Conservation (phyloP, 92 coral and sea anemone species). For the Porites cylindrica region DNA sequence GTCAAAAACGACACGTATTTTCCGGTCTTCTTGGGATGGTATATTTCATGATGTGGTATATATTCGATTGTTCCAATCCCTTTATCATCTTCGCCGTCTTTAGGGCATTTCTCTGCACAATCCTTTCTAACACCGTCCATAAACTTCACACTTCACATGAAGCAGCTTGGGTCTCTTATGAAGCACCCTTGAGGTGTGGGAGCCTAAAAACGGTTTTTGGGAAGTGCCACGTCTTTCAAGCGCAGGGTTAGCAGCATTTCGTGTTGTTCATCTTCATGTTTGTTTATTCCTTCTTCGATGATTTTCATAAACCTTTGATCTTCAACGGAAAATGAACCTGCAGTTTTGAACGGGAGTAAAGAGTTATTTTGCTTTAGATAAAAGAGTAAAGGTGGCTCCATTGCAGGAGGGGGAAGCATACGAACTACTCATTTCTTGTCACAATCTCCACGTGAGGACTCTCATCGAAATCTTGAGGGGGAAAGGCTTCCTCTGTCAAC, state of each 20-base stretch:
- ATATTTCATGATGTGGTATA: constrained; percentile 52
- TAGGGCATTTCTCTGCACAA: constrained; percentile 49
- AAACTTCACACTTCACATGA: constrained; percentile 56
- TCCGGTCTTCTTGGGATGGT: constrained; percentile 50
- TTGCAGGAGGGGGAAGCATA: not conserved
- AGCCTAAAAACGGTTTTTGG: constrained; percentile 54
- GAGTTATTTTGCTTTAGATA: too few species aligned
- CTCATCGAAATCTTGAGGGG: too few species aligned
- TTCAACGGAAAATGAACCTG: too few species aligned
- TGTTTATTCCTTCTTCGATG: not conserved
- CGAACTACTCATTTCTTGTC: constrained; percentile 8
- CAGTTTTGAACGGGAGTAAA: too few species aligned
- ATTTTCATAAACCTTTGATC: too few species aligned
- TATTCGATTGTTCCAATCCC: constrained; percentile 48
- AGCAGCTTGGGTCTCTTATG: constrained; percentile 48
- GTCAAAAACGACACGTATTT: constrained; percentile 58
- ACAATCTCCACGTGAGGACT: not conserved
- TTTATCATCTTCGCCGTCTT: constrained; percentile 6
- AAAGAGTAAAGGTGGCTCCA: too few species aligned
- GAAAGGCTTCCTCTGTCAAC: too few species aligned
- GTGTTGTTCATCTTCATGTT: constrained; percentile 48
- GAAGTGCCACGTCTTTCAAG: constrained; percentile 11
- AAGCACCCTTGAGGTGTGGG: constrained; percentile 24
- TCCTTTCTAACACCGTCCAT: constrained; percentile 59
- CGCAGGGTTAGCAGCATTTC: constrained; percentile 66